phyloP scores from a whole-genome alignment of 1,140 invertebrate genomes.

The Camponotus floridanus region DNA sequence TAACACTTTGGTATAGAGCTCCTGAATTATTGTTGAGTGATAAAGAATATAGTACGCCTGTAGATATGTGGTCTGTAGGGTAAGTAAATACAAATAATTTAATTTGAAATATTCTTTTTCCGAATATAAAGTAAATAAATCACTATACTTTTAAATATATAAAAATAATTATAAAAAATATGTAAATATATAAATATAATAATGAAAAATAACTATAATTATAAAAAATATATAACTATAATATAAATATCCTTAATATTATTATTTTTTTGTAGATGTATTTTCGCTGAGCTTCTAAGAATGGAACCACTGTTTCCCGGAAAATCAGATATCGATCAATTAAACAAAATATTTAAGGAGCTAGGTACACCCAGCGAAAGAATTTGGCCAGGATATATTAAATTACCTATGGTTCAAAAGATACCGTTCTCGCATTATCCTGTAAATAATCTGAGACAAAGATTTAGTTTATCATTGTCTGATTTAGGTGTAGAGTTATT shows the following conservation, averaged over 20 bases:
- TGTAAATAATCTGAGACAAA: constrained; percentile 93
- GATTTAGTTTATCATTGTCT: constrained; percentile 92
- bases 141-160: background rate
- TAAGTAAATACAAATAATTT: too few relatives aligned
- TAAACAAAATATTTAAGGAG: constrained; percentile 98
- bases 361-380: constrained; percentile 97
- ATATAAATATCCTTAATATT: too few relatives aligned
- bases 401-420: constrained; percentile 96
- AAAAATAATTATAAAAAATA: background rate
- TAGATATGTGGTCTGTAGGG: too few relatives aligned
- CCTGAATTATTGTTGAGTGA: too few relatives aligned
- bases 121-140: background rate
- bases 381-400: constrained; percentile 97
- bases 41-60: too few relatives aligned
- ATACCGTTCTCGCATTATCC: constrained; percentile 97
- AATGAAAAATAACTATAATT: too few relatives aligned
- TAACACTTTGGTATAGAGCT: too few relatives aligned
- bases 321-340: constrained; percentile 97
- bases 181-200: too few relatives aligned
- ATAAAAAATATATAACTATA: too few relatives aligned
- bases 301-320: constrained; percentile 99
- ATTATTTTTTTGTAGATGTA: constrained; percentile 88
- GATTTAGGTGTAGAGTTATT: constrained; percentile 94
- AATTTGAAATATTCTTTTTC: too few relatives aligned
- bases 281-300: constrained; percentile 98